Base-by-base conservation (phyloP, 2,888 invertebrate species). In the Mystacides longicornis region DNA sequence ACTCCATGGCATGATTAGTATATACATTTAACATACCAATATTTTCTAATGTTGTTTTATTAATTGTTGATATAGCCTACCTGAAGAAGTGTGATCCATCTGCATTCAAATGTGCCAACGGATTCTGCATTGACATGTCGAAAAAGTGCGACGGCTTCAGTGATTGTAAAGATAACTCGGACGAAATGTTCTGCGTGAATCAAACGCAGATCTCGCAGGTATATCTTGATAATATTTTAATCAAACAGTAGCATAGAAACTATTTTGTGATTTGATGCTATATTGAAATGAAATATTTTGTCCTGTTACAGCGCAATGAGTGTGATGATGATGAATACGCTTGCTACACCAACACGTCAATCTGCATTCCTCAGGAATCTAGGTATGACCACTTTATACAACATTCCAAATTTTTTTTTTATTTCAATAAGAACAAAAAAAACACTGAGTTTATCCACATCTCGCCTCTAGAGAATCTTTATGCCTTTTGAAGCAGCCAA, bases 111-210 rank as follows among this genome's bases (percentile, higher is more conserved):
- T 92, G 92, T 66, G 70, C 70, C 21, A 79, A 80, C 60, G 85
- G 85, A 1, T 72, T 78, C 19, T 93, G 93, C 65, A 81, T 93
- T 51, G 78, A 82, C 3, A 70, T 80, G 56, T 73, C 69, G 49
- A 81, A 80, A 74, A 80, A 83, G 46, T 93, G 93, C 67, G 87
- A 94, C 67, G 80, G 80, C 0, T 74, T 78, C n/a, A 71, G 73
- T 46, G 92, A 94, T 69, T 94, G 93, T 66, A 63, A 67, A 0
- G 92, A 93, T 68, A 74, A 71, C 11, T 84, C 86, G 0, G 90
- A 90, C 64, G 90, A 91, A 68, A 67, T 71, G 1, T 79, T 81
- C 56, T 82, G 56, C 37, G 14, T 14, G 3, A 37, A 5, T 21
- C 46, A 18, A 19, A n/a, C n/a, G n/a, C n/a, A n/a, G n/a, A n/a